Conservation (phyloP, 1,140 invertebrate species). For the Pissodes strobi region DNA sequence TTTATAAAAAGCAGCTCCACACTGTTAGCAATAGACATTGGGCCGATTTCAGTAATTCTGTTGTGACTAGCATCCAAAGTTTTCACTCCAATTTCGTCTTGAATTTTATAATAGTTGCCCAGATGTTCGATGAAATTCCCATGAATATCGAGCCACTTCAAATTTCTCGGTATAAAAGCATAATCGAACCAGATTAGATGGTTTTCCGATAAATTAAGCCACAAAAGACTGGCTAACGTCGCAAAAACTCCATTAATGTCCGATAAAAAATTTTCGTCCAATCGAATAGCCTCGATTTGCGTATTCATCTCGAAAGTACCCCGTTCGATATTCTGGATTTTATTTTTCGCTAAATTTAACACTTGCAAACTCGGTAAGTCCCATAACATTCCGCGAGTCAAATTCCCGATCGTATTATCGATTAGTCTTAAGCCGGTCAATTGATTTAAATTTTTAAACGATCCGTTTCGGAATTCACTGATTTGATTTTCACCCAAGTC, state of each 20-base stretch:
- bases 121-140: constrained; percentile 84
- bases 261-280: constrained; percentile 84
- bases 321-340: constrained; percentile 79
- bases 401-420: constrained; percentile 84
- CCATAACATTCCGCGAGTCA: constrained; percentile 83
- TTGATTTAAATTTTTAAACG: constrained; percentile 81
- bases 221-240: constrained; percentile 75
- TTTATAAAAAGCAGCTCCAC: constrained; percentile 87
- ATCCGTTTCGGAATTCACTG: constrained; percentile 75
- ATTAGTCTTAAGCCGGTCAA: constrained; percentile 82
- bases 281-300: constrained; percentile 78
- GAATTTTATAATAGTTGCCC: constrained; percentile 83
- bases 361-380: constrained; percentile 81
- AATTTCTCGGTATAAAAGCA: constrained; percentile 81
- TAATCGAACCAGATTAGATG: constrained; percentile 90
- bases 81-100: constrained; percentile 77
- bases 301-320: constrained; percentile 80
- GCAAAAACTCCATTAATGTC: constrained; percentile 87
- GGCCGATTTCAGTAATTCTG: constrained; percentile 76
- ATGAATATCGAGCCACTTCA: constrained; percentile 90
- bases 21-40: constrained; percentile 84
- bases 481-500: constrained; percentile 89
- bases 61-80: constrained; percentile 88
- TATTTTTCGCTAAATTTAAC: constrained; percentile 85
- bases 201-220: constrained; percentile 90